Conservation (phyloP, 2,113 vertebrate genomes). For the Leptobrachium ailaonicum region DNA sequence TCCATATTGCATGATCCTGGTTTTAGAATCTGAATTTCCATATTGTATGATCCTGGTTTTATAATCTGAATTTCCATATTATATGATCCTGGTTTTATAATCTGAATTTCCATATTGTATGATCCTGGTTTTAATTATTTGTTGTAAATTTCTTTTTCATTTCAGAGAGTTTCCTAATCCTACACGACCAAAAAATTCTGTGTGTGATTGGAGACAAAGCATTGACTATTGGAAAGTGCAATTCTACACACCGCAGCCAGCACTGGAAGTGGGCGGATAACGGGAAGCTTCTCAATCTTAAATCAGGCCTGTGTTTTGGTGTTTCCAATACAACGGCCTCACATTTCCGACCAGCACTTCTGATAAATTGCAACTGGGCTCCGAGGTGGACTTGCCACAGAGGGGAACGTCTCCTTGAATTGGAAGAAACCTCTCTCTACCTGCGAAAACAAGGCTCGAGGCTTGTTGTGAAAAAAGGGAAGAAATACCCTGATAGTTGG, state of each 20-base stretch:
- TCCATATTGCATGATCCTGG: too few species aligned
- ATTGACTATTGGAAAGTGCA: constrained; percentile 71
- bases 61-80: too few species aligned
- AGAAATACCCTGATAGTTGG: constrained; percentile 77
- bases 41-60: too few species aligned
- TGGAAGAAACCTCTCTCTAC: constrained; percentile 72
- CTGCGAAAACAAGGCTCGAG: constrained; percentile 76
- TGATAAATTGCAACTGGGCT: constrained; percentile 64
- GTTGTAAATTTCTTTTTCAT: constrained; percentile 53
- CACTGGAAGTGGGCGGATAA: constrained; percentile 78
- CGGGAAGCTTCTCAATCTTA: constrained; percentile 69
- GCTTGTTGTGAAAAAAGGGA: constrained; percentile 68
- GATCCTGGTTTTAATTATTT: constrained; percentile 46
- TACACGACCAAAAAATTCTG: constrained; percentile 68
- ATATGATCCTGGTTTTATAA: too few species aligned
- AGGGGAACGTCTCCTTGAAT: constrained; percentile 66
- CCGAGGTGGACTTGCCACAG: constrained; percentile 79
- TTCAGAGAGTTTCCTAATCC: constrained; percentile 83
- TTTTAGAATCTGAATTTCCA: too few species aligned
- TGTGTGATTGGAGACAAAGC: constrained; percentile 68
- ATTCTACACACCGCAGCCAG: constrained; percentile 66
- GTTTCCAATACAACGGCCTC: constrained; percentile 56
- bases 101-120: too few species aligned
- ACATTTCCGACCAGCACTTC: constrained; percentile 61
- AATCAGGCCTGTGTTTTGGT: constrained; percentile 71